Evolutionary conservation across 2,113 vertebrate species (phyloP).

Genomic region (Brachyhypopomus occidentalis): DNA sequence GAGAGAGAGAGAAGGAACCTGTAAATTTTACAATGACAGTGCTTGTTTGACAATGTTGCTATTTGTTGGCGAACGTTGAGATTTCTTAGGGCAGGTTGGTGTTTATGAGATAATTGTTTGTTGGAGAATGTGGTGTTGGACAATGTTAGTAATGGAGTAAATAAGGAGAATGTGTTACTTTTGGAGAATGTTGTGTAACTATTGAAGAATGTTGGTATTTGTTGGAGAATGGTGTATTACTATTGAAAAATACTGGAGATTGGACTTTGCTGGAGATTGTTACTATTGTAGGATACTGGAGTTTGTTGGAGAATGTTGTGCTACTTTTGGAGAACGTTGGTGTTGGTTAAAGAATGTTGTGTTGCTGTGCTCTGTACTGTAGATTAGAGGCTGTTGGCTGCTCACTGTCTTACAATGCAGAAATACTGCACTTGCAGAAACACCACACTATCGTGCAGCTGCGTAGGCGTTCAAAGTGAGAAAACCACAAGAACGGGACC

Average conservation of each 20-base stretch:
- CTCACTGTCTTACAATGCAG: neutral
- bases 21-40: neutral
- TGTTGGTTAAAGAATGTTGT: neutral
- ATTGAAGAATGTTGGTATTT: neutral
- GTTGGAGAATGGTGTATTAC: neutral
- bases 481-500: slow-evolving; percentile 5
- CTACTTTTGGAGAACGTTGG: neutral
- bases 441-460: slow-evolving; percentile 1
- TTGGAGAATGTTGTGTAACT: neutral
- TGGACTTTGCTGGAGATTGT: too few relatives aligned
- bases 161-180: too few relatives aligned
- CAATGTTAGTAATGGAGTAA: neutral
- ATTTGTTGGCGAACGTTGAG: neutral
- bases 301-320: neutral
- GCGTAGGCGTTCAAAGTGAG: slow-evolving; percentile 8
- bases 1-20: neutral
- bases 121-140: neutral
- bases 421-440: slow-evolving; percentile 6
- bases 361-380: too few relatives aligned
- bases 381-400: neutral
- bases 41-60: neutral
- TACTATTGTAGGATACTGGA: neutral
- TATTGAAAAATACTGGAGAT: too few relatives aligned
- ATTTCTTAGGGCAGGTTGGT: neutral
- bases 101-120: neutral